A percentile compares a stretch with the other conserved stretches of the same genome.
These are phyloP conservation scores for Drosophila virilis DNA, from an alignment of 1,140 invertebrate genomes.

Conservation along the genomic window DNA sequence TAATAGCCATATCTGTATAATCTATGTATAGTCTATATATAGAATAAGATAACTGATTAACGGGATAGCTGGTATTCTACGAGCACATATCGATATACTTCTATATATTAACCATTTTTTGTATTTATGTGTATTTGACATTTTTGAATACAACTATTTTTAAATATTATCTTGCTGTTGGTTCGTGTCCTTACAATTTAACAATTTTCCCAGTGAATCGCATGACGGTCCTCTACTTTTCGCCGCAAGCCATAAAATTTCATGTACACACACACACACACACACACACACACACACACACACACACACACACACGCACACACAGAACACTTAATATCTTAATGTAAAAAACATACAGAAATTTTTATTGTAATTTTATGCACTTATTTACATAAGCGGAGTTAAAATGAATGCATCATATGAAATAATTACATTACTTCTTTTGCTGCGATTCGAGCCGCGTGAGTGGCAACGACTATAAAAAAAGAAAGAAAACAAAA, in stretches of 20 bases:
- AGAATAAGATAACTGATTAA: too few species aligned
- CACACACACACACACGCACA: background rate
- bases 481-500: slow-evolving; percentile 13
- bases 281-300: background rate
- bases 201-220: slow-evolving; percentile 43
- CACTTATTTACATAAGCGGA: slow-evolving; percentile 79
- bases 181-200: slow-evolving; percentile 42
- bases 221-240: slow-evolving; percentile 25
- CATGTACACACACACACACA: background rate
- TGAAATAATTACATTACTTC: slow-evolving; percentile 78
- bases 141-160: too few species aligned
- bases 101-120: background rate
- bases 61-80: too few species aligned
- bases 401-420: slow-evolving; percentile 76
- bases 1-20: too few species aligned
- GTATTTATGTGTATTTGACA: background rate
- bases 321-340: slow-evolving; percentile 64
- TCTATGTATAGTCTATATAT: too few species aligned
- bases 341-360: slow-evolving; percentile 48
- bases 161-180: background rate
- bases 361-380: slow-evolving; percentile 76
- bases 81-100: too few species aligned
- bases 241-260: slow-evolving; percentile 1
- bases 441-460: slow-evolving; percentile 37
- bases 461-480: slow-evolving; percentile 5